These are phyloP conservation scores for Euschistus heros DNA, from an alignment of 1,140 invertebrate species.

Conservation along the genomic window DNA sequence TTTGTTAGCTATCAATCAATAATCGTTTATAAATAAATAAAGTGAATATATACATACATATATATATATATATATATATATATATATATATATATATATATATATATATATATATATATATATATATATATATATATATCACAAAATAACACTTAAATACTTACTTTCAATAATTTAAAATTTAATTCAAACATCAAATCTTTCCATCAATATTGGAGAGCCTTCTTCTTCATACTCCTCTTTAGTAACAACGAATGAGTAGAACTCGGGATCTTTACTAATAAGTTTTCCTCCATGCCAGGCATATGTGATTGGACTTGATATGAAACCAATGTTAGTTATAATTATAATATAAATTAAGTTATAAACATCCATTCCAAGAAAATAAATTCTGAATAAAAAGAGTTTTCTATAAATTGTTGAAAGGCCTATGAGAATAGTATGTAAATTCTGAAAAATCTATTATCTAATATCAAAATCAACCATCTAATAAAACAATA, in stretches of 20 bases:
- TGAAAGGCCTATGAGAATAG: no score
- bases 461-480: no score
- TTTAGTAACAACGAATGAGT: constrained; percentile 59
- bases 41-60: background rate
- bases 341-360: no score
- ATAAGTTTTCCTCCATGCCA: constrained; percentile 79
- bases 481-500: background rate
- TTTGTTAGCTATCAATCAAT: background rate
- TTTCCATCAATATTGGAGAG: constrained; percentile 50
- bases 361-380: no score
- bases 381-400: no score
- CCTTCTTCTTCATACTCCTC: constrained; percentile 86
- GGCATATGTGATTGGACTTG: constrained; percentile 66
- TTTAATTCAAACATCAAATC: constrained; percentile 43
- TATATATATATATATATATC: background rate
- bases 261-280: constrained; percentile 60
- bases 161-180: no score
- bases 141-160: background rate
- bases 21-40: background rate
- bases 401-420: no score
- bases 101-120: no score
- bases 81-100: constrained; percentile 1
- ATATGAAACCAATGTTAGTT: no score
- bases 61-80: background rate
- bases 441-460: no score